Evolutionary conservation across 2,113 vertebrate species (phyloP).

Genomic region (Anhinga rufa): DNA sequence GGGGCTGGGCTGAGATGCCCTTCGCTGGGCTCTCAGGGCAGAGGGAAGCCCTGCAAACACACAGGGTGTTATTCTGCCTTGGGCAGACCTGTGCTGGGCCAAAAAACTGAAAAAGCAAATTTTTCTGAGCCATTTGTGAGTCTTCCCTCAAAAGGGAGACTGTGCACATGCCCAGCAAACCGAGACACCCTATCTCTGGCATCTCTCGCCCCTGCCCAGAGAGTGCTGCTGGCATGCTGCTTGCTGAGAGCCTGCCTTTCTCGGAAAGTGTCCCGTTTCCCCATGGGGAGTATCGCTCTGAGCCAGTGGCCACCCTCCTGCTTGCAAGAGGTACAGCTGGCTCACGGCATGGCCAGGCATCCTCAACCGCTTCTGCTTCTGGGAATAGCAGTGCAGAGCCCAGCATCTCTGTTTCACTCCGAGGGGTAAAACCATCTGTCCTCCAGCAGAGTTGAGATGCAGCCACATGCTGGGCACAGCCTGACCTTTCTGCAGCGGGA

Average conservation of each 20-base stretch:
- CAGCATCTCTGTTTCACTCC: not conserved
- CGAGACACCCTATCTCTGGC: not conserved
- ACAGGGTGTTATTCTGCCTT: not conserved
- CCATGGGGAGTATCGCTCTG: not conserved
- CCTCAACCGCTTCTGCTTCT: not conserved
- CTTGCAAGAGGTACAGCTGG: not conserved
- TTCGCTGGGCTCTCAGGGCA: not conserved
- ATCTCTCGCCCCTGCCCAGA: not conserved
- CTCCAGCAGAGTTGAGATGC: not conserved
- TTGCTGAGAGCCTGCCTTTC: not conserved
- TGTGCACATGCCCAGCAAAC: not conserved
- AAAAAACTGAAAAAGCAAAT: not conserved
- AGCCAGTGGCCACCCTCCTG: not conserved
- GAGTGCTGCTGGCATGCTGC: not conserved
- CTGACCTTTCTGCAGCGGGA: not conserved
- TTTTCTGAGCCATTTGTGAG: not conserved
- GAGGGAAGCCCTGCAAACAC: not conserved
- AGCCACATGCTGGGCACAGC: not conserved
- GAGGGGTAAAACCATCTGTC: not conserved
- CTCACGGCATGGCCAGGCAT: not conserved
- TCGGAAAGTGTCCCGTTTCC: not conserved
- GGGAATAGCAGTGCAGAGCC: not conserved
- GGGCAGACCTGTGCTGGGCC: not conserved
- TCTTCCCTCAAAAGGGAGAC: not conserved
- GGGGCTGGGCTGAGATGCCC: not conserved